phyloP scores from a whole-genome alignment of 2,113 vertebrate species.

The Paramormyrops kingsleyae region DNA sequence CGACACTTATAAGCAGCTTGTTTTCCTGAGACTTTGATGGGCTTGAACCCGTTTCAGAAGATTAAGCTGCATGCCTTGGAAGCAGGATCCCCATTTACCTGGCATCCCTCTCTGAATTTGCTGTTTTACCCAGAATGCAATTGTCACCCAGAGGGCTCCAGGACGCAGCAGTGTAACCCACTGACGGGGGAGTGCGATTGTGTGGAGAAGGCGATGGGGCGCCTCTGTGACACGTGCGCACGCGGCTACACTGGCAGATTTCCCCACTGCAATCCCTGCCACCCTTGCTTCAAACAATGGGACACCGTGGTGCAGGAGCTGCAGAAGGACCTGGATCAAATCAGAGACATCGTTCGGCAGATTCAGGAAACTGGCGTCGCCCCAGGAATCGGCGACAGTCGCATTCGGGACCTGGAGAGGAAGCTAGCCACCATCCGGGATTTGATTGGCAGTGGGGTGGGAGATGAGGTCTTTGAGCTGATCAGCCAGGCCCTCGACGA shows the following conservation, averaged over 20 bases:
- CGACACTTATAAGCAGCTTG: not conserved
- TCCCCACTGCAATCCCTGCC: conserved; percentile 65
- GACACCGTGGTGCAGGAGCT: conserved; percentile 57
- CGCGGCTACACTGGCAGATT: conserved; percentile 68
- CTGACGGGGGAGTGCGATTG: conserved; percentile 63
- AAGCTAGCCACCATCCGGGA: conserved; percentile 48
- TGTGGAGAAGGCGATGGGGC: conserved; percentile 53
- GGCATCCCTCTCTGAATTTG: not conserved
- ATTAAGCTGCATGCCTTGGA: not conserved
- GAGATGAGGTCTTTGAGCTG: conserved; percentile 41
- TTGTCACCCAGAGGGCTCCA: conserved; percentile 62
- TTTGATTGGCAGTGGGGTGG: conserved; percentile 46
- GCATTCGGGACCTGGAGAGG: conserved; percentile 60
- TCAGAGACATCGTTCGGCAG: conserved; percentile 37
- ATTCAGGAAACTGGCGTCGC: conserved; percentile 48
- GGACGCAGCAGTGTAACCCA: conserved; percentile 63
- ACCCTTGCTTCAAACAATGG: conserved; percentile 77
- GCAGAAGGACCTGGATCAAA: conserved; percentile 42
- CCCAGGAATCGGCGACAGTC: conserved; percentile 38
- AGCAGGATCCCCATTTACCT: not conserved
- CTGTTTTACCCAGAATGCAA: conserved; percentile 59
- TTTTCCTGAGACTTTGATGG: not conserved
- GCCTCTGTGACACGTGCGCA: conserved; percentile 62
- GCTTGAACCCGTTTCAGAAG: not conserved
- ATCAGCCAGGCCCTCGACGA: conserved; percentile 59